Percentiles rank a stretch among this genome's conserved stretches.
These are phyloP conservation scores for Tachina fera DNA, from an alignment of 2,888 invertebrate genomes.

Conservation along the genomic window DNA sequence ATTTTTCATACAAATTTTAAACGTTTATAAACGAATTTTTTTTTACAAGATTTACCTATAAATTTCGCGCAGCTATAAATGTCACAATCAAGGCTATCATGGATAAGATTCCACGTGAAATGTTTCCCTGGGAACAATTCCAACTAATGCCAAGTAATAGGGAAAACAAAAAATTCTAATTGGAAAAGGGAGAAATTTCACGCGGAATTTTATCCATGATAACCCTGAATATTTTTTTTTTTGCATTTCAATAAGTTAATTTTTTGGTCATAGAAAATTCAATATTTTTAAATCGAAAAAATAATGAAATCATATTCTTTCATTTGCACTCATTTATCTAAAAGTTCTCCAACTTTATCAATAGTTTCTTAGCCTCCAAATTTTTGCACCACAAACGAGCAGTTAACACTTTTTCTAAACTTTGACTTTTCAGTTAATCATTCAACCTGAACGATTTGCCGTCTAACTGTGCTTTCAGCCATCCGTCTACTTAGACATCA, in stretches of 20 bases:
- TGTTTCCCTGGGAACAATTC: no score
- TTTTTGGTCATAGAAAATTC: background rate
- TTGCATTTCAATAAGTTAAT: background rate
- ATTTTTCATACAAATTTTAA: no score
- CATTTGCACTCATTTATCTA: background rate
- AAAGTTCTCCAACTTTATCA: background rate
- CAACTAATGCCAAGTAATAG: no score
- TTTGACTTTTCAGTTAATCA: slow-evolving; percentile 35
- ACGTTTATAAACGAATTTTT: no score
- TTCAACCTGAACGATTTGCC: slow-evolving; percentile 47
- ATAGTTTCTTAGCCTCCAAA: background rate
- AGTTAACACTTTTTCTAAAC: slow-evolving; percentile 47
- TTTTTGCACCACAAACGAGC: slow-evolving; percentile 11
- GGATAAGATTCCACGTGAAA: no score
- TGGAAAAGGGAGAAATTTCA: no score
- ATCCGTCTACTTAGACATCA: slow-evolving; percentile 35
- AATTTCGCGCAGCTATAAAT: no score
- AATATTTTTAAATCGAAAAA: background rate
- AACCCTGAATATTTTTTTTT: no score
- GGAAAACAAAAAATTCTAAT: no score
- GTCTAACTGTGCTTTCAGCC: slow-evolving; percentile 31
- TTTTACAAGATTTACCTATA: no score
- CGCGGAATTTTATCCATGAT: no score
- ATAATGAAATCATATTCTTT: background rate
- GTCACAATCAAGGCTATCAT: no score